Evolutionary conservation across 2,888 invertebrate species (phyloP), one percentile per base, ranked within the genome.

Genomic region (Linnaemya vulpina): DNA sequence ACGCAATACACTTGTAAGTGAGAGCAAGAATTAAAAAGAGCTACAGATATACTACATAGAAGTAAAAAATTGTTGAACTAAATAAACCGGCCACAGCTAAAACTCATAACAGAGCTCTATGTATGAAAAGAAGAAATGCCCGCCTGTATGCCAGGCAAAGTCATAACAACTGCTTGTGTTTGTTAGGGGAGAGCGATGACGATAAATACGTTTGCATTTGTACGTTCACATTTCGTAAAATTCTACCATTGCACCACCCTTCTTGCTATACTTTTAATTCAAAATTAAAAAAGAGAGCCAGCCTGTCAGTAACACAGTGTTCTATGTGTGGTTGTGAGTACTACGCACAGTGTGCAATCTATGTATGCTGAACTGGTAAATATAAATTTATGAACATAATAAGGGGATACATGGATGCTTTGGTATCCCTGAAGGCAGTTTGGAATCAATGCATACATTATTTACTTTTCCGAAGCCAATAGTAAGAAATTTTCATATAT

Each of bases 51-150:
- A 38, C 17, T 8, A 17, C 53, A 63, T 38, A 35, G 63, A 38
- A 53, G 4, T 30, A 30, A 30, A 75, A 77, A 46, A 70, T 15
- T 17, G 40, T 40, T 70, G 68, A 68, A 60, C 77, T 60, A 60
- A 78, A 62, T 70, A 70, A 78, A 75, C 68, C 80, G 60, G 80
- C 60, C 70, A 75, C 46, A 51, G 62, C 58, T 46, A 30, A 76
- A 73, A 67, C 40, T 20, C 63, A 85, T 53, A 55, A 77, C 68
- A 77, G 62, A 81, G 84, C 84, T 84, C 60, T 73, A 40, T 43
- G 67, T 30, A 70, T 82, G 63, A 40, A 82, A 40, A 40, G 2
- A 70, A 60, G 55, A 82, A 76, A 17, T 53, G 79, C 70, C 65
- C 75, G 70, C 58, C 74, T 80, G 80, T 68, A 30, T 62, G 80